These are phyloP conservation scores for Myrmophylax atrothorax DNA, from an alignment of 2,113 vertebrate species.

Conservation along the genomic window DNA sequence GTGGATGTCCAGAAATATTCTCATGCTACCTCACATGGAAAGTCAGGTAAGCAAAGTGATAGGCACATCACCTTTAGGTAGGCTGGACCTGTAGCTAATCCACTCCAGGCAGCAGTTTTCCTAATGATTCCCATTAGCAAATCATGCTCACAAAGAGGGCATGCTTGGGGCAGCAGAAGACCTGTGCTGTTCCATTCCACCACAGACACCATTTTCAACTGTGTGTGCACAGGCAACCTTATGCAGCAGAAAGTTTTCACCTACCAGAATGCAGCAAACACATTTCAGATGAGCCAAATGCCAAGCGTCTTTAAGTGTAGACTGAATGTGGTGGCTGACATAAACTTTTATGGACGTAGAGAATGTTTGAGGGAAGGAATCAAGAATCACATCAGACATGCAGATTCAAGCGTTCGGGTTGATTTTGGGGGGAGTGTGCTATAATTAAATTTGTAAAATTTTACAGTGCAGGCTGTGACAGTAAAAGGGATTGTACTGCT, in stretches of 20 bases:
- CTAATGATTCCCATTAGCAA: background rate
- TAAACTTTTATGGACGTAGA: background rate
- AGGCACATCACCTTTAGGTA: background rate
- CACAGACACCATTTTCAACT: background rate
- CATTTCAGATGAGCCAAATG: background rate
- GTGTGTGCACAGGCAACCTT: background rate
- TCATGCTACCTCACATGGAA: background rate
- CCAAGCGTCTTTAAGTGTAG: background rate
- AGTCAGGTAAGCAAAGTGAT: background rate
- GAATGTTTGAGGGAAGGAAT: background rate
- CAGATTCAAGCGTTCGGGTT: background rate
- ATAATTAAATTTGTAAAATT: background rate
- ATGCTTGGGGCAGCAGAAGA: background rate
- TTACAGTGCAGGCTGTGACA: background rate
- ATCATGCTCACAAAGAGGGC: background rate
- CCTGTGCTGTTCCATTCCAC: background rate
- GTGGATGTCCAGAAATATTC: background rate
- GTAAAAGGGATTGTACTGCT: background rate
- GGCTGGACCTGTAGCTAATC: background rate
- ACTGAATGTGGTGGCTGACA: background rate
- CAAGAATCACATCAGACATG: background rate
- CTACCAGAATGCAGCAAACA: background rate
- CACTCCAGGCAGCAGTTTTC: background rate
- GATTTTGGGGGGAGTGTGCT: fast-evolving
- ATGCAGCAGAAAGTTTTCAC: background rate